Percentiles rank a stretch among this genome's conserved stretches.
Conservation (phyloP, 1,140 invertebrate genomes). For the Bathynomus jamesi region DNA sequence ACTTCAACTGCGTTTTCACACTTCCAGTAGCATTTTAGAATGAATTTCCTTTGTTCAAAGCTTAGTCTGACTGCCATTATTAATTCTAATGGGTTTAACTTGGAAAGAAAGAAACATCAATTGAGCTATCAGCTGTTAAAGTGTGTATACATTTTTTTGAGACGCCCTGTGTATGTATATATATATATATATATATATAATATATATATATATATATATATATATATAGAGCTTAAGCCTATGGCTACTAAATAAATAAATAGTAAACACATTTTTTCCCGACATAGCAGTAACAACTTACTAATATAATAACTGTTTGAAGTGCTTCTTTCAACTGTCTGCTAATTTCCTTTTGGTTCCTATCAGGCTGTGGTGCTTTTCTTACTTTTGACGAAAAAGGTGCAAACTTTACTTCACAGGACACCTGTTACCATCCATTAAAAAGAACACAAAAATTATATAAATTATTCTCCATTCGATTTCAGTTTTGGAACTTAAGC, state of each 20-base stretch:
- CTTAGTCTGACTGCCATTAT: too few relatives aligned
- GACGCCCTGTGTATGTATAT: background rate
- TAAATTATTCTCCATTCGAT: too few relatives aligned
- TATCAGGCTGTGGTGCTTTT: slow-evolving; percentile 22
- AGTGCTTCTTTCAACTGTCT: slow-evolving; percentile 30
- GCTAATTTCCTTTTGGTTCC: slow-evolving; percentile 26
- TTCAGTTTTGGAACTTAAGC: too few relatives aligned
- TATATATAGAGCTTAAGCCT: background rate
- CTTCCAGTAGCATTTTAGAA: too few relatives aligned
- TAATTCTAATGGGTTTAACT: too few relatives aligned
- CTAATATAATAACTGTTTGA: slow-evolving; percentile 28
- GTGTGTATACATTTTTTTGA: too few relatives aligned
- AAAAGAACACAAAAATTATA: too few relatives aligned
- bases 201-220: background rate
- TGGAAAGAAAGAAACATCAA: too few relatives aligned
- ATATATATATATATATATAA: slow-evolving; percentile 3
- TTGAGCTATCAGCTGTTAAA: too few relatives aligned
- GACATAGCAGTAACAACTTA: slow-evolving; percentile 6
- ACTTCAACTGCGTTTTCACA: too few relatives aligned
- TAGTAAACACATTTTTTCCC: background rate
- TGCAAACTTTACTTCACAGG: slow-evolving; percentile 27
- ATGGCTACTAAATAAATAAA: background rate
- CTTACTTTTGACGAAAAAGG: slow-evolving; percentile 20
- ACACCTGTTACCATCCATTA: slow-evolving; percentile 10
- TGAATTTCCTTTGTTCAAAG: too few relatives aligned